Evolutionary conservation across 2,113 vertebrate species (phyloP).

Genomic region (Corythaixoides concolor): DNA sequence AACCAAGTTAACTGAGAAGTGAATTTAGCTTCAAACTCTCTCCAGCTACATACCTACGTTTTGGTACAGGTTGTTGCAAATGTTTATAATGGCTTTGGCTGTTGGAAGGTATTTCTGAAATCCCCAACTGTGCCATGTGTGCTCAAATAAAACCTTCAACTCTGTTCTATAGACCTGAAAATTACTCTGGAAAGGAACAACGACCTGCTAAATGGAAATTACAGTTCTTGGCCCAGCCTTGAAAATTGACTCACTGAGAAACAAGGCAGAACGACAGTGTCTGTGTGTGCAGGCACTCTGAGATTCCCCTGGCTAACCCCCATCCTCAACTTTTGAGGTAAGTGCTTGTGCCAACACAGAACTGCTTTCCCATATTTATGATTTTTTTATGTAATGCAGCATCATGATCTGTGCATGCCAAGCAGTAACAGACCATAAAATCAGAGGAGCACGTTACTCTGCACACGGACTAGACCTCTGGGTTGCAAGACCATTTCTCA

Average conservation of each 20-base stretch:
- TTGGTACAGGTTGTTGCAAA: background rate
- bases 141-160: background rate
- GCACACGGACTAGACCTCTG: background rate
- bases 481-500: background rate
- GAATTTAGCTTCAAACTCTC: background rate
- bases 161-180: background rate
- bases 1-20: background rate
- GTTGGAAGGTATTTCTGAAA: constrained; percentile 5
- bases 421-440: background rate
- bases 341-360: background rate
- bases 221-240: background rate
- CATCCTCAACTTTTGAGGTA: background rate
- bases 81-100: background rate
- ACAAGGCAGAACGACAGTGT: background rate
- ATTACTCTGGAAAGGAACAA: background rate
- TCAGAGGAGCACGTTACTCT: background rate
- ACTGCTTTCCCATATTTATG: background rate
- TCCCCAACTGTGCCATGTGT: background rate
- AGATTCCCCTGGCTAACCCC: background rate
- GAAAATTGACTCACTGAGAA: background rate
- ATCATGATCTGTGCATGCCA: background rate
- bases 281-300: background rate
- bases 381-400: background rate
- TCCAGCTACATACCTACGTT: background rate
- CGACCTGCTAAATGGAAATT: constrained; percentile 8